Base-by-base conservation (phyloP, 2,113 vertebrate species). In the Mus spicilegus region DNA sequence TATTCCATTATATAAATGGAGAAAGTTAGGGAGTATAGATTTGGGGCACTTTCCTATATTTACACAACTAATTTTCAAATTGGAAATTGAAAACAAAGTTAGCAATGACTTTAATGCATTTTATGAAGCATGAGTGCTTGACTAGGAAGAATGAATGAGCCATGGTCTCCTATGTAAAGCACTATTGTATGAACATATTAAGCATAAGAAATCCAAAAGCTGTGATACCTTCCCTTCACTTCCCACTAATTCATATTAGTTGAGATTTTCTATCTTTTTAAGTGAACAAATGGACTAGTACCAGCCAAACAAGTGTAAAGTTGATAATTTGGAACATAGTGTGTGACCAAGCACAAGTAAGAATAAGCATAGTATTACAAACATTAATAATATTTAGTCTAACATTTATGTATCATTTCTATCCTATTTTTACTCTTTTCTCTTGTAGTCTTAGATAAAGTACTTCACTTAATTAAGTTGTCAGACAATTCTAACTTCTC, bases 401-500 rank as follows among this genome's bases (percentile, higher is more conserved):
- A 90, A 81, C 46, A 39, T 19, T 93, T 80, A 73, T 49, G 4
- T 9, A 16, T 42, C 87, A 96, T 97, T 95, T 70, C 70, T 94
- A 22, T 69, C 1, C 33, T 91, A 0, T 51, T 95, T 96, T 78
- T 94, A 84, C 72, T 11, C 0, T 63, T 87, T 54, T 96, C 77
- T 69, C 90, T 54, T 95, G 1, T 73, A 19, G n/a, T 93, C 75
- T 90, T 84, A 93, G 22, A 3, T 51, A 86, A n/a, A 51, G 86
- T 67, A 33, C 69, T 89, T 96, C 0, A 94, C 19, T 58, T 89
- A 39, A 72, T 93, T 87, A 86, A 82, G 56, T 24, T 90, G 28
- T 90, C 58, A 80, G 95, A 17, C 90, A 89, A 51, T 93, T 96
- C 16, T 95, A 11, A 91, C 89, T 91, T 96, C 84, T 97, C 49